These are phyloP conservation scores for Tiliqua scincoides DNA, from an alignment of 2,113 vertebrate genomes.

Conservation along the genomic window DNA sequence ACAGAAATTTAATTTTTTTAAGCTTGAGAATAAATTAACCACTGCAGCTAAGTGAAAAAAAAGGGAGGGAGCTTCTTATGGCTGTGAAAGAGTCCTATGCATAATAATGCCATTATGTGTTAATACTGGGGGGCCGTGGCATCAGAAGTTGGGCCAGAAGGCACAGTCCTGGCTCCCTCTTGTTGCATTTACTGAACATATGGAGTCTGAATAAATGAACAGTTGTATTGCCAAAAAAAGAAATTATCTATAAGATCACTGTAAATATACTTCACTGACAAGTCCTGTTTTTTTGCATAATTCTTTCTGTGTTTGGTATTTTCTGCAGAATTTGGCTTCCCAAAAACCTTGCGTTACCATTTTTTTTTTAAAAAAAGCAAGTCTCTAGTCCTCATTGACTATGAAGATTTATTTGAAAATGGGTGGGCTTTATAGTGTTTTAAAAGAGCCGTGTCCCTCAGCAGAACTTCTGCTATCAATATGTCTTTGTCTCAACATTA, in stretches of 20 bases:
- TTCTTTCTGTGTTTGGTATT: not conserved
- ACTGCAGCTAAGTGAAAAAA: accelerated
- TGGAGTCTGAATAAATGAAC: too few species aligned
- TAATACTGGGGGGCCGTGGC: too few species aligned
- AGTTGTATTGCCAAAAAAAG: too few species aligned
- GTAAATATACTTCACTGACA: too few species aligned
- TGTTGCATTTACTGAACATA: too few species aligned
- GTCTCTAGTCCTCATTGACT: too few species aligned
- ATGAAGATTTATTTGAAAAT: not conserved
- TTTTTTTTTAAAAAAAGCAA: not conserved
- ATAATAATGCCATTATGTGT: too few species aligned
- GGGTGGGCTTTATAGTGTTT: not conserved
- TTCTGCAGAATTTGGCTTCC: not conserved
- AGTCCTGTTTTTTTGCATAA: not conserved
- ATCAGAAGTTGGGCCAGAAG: too few species aligned
- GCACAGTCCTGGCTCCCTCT: too few species aligned
- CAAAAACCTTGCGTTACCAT: not conserved
- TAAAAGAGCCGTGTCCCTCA: not conserved
- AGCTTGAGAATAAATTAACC: slow-evolving; percentile 3
- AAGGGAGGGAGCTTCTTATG: not conserved
- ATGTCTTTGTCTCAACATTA: not conserved
- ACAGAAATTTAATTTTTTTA: not conserved
- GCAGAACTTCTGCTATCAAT: not conserved
- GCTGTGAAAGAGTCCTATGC: not conserved
- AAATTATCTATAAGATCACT: not conserved